Conservation (phyloP, 1,140 invertebrate genomes). For the Zaprionus taronus region DNA sequence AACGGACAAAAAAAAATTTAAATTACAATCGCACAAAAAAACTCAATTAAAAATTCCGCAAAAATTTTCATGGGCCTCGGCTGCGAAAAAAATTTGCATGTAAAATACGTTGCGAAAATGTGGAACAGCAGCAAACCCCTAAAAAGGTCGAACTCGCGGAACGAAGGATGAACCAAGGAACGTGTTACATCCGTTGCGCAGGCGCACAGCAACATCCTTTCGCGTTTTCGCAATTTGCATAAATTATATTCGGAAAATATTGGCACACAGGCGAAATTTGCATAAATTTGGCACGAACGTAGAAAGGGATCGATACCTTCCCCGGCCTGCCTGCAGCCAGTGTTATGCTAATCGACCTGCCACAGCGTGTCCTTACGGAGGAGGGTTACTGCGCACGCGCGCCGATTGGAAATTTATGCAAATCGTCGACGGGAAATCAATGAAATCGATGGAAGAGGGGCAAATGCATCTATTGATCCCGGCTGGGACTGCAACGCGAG, state of each 20-base stretch:
- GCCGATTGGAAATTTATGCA: constrained; percentile 68
- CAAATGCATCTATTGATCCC: constrained; percentile 48
- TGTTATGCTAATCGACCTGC: constrained; percentile 83
- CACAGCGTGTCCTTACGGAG: constrained; percentile 39
- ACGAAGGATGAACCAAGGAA: constrained; percentile 8
- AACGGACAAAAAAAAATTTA: constrained; percentile 77
- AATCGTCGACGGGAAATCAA: constrained; percentile 35
- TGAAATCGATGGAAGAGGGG: constrained; percentile 47
- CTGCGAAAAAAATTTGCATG: constrained; percentile 69
- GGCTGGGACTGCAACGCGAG: not conserved
- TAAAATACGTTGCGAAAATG: constrained; percentile 68
- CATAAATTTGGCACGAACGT: constrained; percentile 71
- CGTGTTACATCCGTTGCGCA: constrained; percentile 74
- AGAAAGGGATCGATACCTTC: constrained; percentile 32
- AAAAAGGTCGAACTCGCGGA: constrained; percentile 35
- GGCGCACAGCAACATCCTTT: constrained; percentile 43
- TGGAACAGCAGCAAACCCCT: constrained; percentile 58
- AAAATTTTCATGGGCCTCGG: constrained; percentile 46
- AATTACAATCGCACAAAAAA: constrained; percentile 79
- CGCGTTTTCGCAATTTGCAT: constrained; percentile 66
- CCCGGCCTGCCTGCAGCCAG: constrained; percentile 50
- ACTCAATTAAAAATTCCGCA: constrained; percentile 70
- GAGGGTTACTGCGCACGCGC: constrained; percentile 73
- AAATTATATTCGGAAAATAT: constrained; percentile 80
- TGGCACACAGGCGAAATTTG: constrained; percentile 61